phyloP scores from a whole-genome alignment of 1,140 invertebrate species.

The Eurosta solidaginis region DNA sequence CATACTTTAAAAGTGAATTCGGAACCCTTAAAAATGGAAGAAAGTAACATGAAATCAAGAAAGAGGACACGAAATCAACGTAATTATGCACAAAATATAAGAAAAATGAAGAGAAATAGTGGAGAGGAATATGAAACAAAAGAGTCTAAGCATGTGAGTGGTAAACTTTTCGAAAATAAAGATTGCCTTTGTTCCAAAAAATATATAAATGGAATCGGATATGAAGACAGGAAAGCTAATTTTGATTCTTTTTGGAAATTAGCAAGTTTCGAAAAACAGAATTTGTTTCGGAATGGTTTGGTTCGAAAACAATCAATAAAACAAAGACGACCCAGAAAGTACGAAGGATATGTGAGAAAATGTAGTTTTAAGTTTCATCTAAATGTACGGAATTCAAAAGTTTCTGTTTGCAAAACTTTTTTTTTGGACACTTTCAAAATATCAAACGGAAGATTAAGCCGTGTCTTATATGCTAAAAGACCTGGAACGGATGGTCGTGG shows the following conservation, averaged over 20 bases:
- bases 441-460: too few species aligned
- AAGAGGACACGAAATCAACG: neutral
- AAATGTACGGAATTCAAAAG: too few species aligned
- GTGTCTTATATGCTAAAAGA: too few species aligned
- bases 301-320: too few species aligned
- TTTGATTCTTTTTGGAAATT: neutral
- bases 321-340: too few species aligned
- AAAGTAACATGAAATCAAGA: neutral
- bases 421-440: too few species aligned
- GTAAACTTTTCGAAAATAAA: neutral
- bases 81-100: neutral
- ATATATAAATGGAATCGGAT: neutral
- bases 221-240: neutral
- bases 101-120: neutral
- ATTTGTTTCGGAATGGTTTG: too few species aligned
- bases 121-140: neutral
- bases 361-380: too few species aligned
- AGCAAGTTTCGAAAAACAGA: too few species aligned
- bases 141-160: neutral
- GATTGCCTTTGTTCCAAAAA: neutral
- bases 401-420: too few species aligned
- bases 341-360: too few species aligned
- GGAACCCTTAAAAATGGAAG: neutral
- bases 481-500: too few species aligned
- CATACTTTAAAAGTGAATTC: neutral